Evolutionary conservation across 2,113 vertebrate genomes (phyloP).

Genomic region (Oreochromis spilurus): DNA sequence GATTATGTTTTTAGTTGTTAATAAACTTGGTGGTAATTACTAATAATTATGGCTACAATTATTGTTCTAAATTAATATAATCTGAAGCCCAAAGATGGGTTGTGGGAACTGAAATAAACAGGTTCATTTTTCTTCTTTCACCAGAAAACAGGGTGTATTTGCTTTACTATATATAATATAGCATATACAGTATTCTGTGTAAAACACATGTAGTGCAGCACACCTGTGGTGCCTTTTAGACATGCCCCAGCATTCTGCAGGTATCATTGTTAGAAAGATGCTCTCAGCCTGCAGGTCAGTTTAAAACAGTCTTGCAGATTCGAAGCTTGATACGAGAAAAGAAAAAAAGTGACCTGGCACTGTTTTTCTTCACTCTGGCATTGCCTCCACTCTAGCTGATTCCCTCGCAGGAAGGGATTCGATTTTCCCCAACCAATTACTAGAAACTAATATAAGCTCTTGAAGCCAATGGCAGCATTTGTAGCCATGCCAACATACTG

Average conservation of each 20-base stretch:
- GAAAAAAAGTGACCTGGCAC: not conserved
- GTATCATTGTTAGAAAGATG: not conserved
- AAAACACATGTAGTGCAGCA: not conserved
- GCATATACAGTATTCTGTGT: not conserved
- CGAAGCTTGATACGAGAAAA: not conserved
- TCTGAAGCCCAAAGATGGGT: not conserved
- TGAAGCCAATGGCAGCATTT: not conserved
- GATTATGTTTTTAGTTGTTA: not conserved
- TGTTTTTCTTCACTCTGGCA: not conserved
- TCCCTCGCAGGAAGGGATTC: not conserved
- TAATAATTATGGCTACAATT: not conserved
- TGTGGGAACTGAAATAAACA: not conserved
- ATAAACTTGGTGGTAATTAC: not conserved
- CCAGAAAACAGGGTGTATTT: not conserved
- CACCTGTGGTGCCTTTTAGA: not conserved
- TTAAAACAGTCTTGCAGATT: not conserved
- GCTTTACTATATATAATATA: not conserved
- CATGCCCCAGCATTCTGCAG: not conserved
- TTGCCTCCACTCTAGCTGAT: not conserved
- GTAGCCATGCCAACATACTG: not conserved
- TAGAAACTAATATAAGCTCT: not conserved
- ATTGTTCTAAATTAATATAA: not conserved
- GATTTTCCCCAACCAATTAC: not conserved
- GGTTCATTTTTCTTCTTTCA: not conserved
- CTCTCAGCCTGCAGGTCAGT: not conserved